Percentiles rank a stretch among this genome's conserved stretches.
Evolutionary conservation across 2,113 vertebrate genomes (phyloP).

Genomic region (Rostratula benghalensis): DNA sequence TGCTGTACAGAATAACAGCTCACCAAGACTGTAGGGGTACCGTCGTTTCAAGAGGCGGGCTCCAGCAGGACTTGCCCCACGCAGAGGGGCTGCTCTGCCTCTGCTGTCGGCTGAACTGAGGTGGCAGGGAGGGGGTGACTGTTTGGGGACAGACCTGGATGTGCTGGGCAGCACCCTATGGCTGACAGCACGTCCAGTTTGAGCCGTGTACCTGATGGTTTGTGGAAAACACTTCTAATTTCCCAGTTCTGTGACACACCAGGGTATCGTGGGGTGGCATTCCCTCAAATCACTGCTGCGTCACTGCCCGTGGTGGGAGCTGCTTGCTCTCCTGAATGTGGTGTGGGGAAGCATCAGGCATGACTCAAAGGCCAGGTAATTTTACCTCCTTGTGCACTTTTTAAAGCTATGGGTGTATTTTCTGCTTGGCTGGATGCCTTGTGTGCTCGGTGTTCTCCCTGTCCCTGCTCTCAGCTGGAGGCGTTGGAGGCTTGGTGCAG

Average conservation of each 20-base stretch:
- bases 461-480: too few relatives aligned
- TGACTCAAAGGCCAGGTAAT: background rate
- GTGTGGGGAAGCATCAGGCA: background rate
- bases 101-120: background rate
- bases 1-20: constrained; percentile 40
- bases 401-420: background rate
- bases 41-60: background rate
- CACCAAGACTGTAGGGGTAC: constrained; percentile 7
- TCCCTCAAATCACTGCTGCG: accelerated
- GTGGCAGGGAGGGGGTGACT: background rate
- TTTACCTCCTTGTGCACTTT: accelerated
- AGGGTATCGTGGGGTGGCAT: accelerated
- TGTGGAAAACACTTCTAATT: too few relatives aligned
- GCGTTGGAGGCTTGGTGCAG: too few relatives aligned
- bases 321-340: accelerated
- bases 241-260: background rate
- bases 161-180: accelerated
- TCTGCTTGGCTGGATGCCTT: background rate
- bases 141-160: background rate
- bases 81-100: background rate
- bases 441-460: accelerated
- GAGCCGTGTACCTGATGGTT: background rate
- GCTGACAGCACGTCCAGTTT: background rate
- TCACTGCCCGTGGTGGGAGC: background rate
- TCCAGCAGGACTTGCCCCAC: background rate